Evolutionary conservation across 2,888 invertebrate genomes (phyloP).

Genomic region (Agonum fuliginosum): DNA sequence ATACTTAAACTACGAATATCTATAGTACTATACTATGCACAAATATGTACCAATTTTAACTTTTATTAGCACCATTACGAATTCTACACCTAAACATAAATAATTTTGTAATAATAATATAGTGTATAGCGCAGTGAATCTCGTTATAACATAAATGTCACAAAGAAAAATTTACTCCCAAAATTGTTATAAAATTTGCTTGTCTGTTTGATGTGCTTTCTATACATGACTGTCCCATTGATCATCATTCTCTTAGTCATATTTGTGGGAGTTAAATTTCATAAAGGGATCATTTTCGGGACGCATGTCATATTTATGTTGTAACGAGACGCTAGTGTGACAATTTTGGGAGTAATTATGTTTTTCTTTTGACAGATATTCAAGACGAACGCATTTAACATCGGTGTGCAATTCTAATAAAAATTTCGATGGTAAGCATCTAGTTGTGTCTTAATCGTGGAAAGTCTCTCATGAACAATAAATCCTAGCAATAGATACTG

Average conservation of each 20-base stretch:
- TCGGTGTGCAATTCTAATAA: too few relatives aligned
- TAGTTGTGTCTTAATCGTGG: conserved; percentile 49
- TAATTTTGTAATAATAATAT: conserved; percentile 18
- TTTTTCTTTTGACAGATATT: conserved; percentile 81
- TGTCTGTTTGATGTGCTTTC: conserved; percentile 43
- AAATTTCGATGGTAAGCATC: conserved; percentile 55
- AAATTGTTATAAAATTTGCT: conserved; percentile 63
- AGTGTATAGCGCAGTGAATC: conserved; percentile 75
- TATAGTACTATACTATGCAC: conserved; percentile 36
- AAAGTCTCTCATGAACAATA: conserved; percentile 53
- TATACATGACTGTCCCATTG: conserved; percentile 1
- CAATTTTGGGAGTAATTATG: conserved; percentile 72
- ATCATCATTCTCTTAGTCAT: not conserved
- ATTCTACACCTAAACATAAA: not conserved
- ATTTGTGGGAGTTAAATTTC: conserved; percentile 21
- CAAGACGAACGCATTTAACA: conserved; percentile 83
- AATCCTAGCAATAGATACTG: conserved; percentile 52
- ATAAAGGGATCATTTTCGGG: conserved; percentile 18
- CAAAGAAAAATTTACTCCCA: conserved; percentile 71
- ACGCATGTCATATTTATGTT: conserved; percentile 68
- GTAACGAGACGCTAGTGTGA: conserved; percentile 70
- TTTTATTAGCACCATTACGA: not conserved
- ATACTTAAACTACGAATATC: conserved; percentile 10
- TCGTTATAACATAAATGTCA: conserved; percentile 77
- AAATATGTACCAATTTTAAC: conserved; percentile 20